Conservation (phyloP, 2,888 invertebrate species). For the Athetis lepigone region DNA sequence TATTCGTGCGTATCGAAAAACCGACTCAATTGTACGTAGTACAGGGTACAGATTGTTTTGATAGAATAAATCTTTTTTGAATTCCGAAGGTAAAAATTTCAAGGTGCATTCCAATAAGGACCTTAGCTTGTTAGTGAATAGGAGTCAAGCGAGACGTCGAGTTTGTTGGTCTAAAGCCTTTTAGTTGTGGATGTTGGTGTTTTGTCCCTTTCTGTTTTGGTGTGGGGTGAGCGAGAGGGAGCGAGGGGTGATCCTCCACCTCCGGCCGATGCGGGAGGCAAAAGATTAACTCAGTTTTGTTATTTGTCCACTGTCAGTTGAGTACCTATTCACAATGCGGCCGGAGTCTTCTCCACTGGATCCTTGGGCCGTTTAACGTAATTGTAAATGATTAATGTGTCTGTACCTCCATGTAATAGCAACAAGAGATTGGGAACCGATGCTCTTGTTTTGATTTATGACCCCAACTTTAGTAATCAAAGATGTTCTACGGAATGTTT, state of each 20-base stretch:
- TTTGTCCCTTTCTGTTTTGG: conserved; percentile 83
- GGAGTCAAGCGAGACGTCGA: conserved; percentile 60
- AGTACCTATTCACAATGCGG: conserved; percentile 90
- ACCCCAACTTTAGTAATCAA: conserved; percentile 71
- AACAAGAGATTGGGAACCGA: conserved; percentile 83
- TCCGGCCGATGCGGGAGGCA: conserved; percentile 85
- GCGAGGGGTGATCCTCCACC: conserved; percentile 84
- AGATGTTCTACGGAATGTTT: conserved; percentile 67
- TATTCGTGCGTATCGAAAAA: conserved; percentile 71
- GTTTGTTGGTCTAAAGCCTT: conserved; percentile 72
- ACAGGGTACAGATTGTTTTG: conserved; percentile 82
- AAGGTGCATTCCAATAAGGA: conserved; percentile 70
- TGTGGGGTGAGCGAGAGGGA: conserved; percentile 77
- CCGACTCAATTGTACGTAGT: conserved; percentile 73
- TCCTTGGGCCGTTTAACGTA: conserved; percentile 88
- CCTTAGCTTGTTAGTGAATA: conserved; percentile 69
- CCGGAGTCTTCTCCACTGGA: conserved; percentile 85
- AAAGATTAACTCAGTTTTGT: conserved; percentile 91
- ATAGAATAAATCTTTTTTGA: conserved; percentile 83
- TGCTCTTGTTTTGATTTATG: conserved; percentile 85
- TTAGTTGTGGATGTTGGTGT: conserved; percentile 66
- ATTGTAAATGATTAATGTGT: conserved; percentile 90
- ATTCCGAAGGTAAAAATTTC: conserved; percentile 85
- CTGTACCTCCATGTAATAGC: conserved; percentile 83
- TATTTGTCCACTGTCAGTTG: conserved; percentile 91